Percentiles rank a stretch among this genome's conserved stretches.
Evolutionary conservation across 2,888 invertebrate genomes (phyloP).

Genomic region (Thymelicus lineola): DNA sequence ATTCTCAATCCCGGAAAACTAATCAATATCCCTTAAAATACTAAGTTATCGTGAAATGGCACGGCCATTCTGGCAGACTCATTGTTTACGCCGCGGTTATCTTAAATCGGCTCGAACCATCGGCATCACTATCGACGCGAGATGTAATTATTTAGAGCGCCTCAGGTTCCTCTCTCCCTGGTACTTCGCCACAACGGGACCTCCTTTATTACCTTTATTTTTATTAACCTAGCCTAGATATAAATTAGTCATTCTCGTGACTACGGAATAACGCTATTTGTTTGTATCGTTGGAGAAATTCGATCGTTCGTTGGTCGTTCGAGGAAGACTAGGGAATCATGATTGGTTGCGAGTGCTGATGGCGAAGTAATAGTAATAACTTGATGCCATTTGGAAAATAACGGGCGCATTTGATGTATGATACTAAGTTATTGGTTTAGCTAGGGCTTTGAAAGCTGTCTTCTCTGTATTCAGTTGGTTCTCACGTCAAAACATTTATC

Average conservation of each 20-base stretch:
- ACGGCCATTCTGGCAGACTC: constrained; percentile 15
- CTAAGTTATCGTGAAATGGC: constrained; percentile 27
- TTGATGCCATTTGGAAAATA: too few species aligned
- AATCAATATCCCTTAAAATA: constrained; percentile 36
- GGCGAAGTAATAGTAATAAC: too few species aligned
- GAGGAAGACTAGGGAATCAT: too few species aligned
- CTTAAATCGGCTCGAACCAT: constrained; percentile 45
- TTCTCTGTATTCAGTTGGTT: too few species aligned
- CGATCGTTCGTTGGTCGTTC: too few species aligned
- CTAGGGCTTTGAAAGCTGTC: too few species aligned
- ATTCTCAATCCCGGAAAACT: constrained; percentile 28
- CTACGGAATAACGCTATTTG: constrained; percentile 24
- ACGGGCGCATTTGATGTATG: too few species aligned
- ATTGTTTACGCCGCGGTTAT: constrained; percentile 43
- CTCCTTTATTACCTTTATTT: constrained; percentile 34
- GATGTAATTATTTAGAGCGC: constrained; percentile 47
- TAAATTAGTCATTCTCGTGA: constrained; percentile 19
- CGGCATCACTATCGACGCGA: constrained; percentile 45
- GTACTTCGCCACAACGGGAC: constrained; percentile 37
- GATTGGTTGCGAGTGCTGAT: too few species aligned
- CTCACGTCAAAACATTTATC: too few species aligned
- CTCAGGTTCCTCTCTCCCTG: constrained; percentile 30
- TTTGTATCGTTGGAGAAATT: constrained; percentile 1
- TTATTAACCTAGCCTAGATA: constrained; percentile 34
- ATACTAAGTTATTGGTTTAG: too few species aligned